phyloP scores from a whole-genome alignment of 2,888 invertebrate genomes.

The Drosophila meridionalis region DNA sequence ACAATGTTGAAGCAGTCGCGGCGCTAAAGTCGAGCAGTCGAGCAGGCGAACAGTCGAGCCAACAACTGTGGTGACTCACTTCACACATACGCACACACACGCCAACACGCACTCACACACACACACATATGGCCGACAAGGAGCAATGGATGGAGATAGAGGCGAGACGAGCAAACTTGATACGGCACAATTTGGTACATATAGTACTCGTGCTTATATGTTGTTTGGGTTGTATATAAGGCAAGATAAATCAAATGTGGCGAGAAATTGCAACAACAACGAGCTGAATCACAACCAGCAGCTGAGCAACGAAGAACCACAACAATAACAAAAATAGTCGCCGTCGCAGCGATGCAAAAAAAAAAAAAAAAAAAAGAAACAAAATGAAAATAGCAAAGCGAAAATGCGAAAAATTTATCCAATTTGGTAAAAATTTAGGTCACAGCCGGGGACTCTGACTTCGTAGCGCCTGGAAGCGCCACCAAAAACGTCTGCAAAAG shows the following conservation, averaged over 20 bases:
- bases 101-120: slow-evolving; percentile 14
- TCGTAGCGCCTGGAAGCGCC: slow-evolving; percentile 57
- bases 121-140: slow-evolving; percentile 26
- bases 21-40: slow-evolving; percentile 64
- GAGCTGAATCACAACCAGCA: slow-evolving; percentile 30
- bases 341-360: slow-evolving; percentile 47
- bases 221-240: slow-evolving; percentile 69
- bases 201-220: slow-evolving; percentile 46
- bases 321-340: slow-evolving; percentile 39
- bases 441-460: slow-evolving; percentile 66
- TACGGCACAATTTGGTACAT: slow-evolving; percentile 53
- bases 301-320: slow-evolving; percentile 23
- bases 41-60: slow-evolving; percentile 65
- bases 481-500: slow-evolving; percentile 70
- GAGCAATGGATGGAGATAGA: slow-evolving; percentile 20
- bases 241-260: slow-evolving; percentile 82
- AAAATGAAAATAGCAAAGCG: slow-evolving; percentile 51
- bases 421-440: slow-evolving; percentile 83
- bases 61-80: slow-evolving; percentile 71
- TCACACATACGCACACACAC: slow-evolving; percentile 35
- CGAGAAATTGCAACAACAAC: slow-evolving; percentile 80
- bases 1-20: slow-evolving; percentile 38
- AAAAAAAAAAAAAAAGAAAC: slow-evolving; percentile 10
- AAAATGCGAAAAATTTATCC: slow-evolving; percentile 84
- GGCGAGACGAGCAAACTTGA: slow-evolving; percentile 43